Evolutionary conservation across 2,113 vertebrate genomes (phyloP), one percentile per base, ranked within the genome.

Genomic region (Telmatochromis brichardi): DNA sequence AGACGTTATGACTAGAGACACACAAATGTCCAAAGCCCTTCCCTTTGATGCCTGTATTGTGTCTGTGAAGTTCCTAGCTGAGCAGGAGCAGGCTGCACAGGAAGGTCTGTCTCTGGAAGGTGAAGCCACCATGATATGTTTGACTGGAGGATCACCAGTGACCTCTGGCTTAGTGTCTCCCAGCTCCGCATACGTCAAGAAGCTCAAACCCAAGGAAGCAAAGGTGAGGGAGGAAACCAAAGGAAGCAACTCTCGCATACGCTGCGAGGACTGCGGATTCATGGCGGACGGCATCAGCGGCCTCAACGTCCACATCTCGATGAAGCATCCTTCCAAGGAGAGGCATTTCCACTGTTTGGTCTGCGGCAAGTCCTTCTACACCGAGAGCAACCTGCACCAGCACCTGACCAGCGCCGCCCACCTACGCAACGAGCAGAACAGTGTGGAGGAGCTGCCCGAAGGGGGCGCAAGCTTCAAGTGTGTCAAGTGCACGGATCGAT

Each of bases 351-450:
- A 99, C 84, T 99, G 99, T 91, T 91, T 99, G 90, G 96, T 99
- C 6, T 99, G 98, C 40, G 99, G 99, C 51, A 99, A 99, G 93
- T 99, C 99, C 1, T 99, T 99, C 96, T 99, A 98, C 93, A 98
- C 98, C 0, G 99, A 99, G 89, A 99, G 98, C 95, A 99, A 98
- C 95, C 97, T 99, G 88, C 98, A 99, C 88, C 99, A 99, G 94
- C 99, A 99, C 94, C 91, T 99, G 96, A 97, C 97, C 81, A 99
- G 98, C 45, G 97, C 98, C 0, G 97, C 98, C 10, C 99, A 99
- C 91, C 90, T 98, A 85, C 96, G 97, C 45, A 99, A 98, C 0
- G 98, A 99, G 89, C 98, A 98, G 93, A 98, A 97, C 60, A 99
- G 99, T 1, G 96, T 99, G 28, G 98, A 99, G 90, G 98, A 98